Conservation (phyloP, 2,113 vertebrate species). For the Azemiops feae region DNA sequence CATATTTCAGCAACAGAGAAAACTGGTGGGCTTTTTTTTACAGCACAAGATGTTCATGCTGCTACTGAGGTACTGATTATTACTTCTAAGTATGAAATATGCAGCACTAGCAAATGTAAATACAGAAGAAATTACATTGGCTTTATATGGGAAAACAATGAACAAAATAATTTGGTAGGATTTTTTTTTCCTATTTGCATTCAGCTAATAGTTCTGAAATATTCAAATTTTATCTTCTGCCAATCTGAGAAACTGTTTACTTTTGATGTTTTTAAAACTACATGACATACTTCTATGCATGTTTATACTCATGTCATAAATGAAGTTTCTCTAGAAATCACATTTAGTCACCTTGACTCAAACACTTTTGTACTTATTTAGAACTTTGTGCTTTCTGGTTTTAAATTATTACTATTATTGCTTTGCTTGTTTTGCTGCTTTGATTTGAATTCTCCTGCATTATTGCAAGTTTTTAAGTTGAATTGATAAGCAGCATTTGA, state of each 20-base stretch:
- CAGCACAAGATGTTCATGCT: neutral
- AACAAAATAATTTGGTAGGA: neutral
- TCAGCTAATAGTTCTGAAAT: neutral
- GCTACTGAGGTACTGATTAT: neutral
- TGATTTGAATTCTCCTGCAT: neutral
- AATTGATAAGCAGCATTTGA: neutral
- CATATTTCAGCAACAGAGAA: neutral
- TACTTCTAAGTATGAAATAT: neutral
- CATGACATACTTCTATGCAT: neutral
- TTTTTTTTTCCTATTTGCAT: neutral
- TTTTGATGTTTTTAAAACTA: neutral
- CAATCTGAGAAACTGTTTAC: neutral
- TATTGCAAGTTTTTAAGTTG: neutral
- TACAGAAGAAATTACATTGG: neutral
- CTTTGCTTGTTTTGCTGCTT: neutral
- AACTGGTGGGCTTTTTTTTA: neutral
- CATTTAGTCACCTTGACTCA: neutral
- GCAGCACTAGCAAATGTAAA: neutral
- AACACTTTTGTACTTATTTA: neutral
- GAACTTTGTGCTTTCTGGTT: neutral
- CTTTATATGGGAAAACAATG: neutral
- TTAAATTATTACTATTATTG: neutral
- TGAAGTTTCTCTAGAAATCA: neutral
- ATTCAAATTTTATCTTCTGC: neutral
- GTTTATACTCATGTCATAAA: neutral